Conservation (phyloP, 2,797 vertebrate species). For the Coranthus polyacanthus region DNA sequence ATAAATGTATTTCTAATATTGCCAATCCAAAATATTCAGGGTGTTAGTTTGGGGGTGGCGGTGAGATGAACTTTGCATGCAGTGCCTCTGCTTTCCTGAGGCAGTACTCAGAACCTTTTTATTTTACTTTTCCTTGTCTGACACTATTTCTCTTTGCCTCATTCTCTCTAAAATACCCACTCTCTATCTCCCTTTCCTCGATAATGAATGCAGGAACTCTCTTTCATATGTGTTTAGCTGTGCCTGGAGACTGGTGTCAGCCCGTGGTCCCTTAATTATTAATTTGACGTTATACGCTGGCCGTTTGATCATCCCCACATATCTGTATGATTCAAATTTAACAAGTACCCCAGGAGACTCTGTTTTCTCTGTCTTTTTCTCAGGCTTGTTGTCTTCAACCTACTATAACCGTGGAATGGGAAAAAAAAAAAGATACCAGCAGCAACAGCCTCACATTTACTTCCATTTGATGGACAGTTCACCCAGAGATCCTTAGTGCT, state of each 20-base stretch:
- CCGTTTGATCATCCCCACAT: conserved; percentile 83
- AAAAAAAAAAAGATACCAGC: not conserved
- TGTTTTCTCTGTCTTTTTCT: conserved; percentile 38
- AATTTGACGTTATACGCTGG: conserved; percentile 75
- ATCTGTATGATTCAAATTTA: conserved; percentile 79
- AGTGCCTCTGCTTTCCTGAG: conserved; percentile 40
- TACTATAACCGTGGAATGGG: conserved; percentile 21
- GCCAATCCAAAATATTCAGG: conserved; percentile 42
- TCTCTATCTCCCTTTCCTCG: conserved; percentile 29
- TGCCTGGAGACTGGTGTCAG: conserved; percentile 72
- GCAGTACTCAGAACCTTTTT: conserved; percentile 43
- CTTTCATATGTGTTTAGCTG: conserved; percentile 79
- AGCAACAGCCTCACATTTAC: conserved; percentile 8
- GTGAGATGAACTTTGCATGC: conserved; percentile 49
- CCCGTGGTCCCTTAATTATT: conserved; percentile 84
- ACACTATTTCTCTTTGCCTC: conserved; percentile 40
- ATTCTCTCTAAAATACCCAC: conserved; percentile 39
- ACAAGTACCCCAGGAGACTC: conserved; percentile 74
- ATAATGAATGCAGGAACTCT: conserved; percentile 75
- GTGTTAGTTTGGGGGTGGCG: conserved; percentile 25
- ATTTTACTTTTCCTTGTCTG: conserved; percentile 41
- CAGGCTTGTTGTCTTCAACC: conserved; percentile 58
- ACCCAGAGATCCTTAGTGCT: not conserved
- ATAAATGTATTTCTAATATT: conserved; percentile 29
- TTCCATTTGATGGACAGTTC: conserved; percentile 35